Conservation (phyloP, 2,797 vertebrate species). For the Selene dorsalis region DNA sequence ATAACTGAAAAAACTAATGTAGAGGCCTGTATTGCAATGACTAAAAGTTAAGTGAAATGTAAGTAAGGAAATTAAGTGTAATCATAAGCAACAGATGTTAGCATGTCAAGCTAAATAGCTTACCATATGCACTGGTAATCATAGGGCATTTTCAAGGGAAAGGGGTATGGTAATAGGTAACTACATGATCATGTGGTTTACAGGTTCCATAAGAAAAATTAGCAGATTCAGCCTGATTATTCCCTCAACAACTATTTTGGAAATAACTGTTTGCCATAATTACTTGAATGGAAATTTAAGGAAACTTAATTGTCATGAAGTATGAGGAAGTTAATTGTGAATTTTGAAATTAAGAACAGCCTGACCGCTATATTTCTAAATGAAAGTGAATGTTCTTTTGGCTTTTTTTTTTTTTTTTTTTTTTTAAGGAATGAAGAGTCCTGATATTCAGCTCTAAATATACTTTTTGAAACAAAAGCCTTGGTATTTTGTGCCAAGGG, state of each 20-base stretch:
- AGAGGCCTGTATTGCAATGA: neutral
- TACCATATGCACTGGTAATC: too few relatives aligned
- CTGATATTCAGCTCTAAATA: slow-evolving; percentile 31
- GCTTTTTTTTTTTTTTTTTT: slow-evolving; percentile 3
- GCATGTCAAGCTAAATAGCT: too few relatives aligned
- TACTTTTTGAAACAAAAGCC: slow-evolving; percentile 48
- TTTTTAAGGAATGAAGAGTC: slow-evolving; percentile 13
- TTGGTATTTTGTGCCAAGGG: slow-evolving; percentile 57
- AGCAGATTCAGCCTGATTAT: too few relatives aligned
- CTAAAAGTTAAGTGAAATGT: neutral
- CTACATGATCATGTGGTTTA: neutral
- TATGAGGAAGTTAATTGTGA: neutral
- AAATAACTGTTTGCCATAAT: too few relatives aligned
- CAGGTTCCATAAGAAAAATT: too few relatives aligned
- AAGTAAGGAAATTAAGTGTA: neutral
- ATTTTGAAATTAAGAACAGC: neutral
- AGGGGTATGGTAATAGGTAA: neutral
- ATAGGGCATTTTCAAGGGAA: too few relatives aligned
- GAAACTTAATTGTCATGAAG: neutral
- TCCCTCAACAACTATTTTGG: too few relatives aligned
- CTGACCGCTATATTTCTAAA: neutral
- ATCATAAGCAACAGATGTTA: neutral
- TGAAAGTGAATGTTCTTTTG: slow-evolving; percentile 15
- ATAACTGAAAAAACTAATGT: neutral
- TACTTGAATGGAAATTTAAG: neutral